These are phyloP conservation scores for Calonectris borealis DNA, from an alignment of 2,113 vertebrate genomes.

Conservation along the genomic window DNA sequence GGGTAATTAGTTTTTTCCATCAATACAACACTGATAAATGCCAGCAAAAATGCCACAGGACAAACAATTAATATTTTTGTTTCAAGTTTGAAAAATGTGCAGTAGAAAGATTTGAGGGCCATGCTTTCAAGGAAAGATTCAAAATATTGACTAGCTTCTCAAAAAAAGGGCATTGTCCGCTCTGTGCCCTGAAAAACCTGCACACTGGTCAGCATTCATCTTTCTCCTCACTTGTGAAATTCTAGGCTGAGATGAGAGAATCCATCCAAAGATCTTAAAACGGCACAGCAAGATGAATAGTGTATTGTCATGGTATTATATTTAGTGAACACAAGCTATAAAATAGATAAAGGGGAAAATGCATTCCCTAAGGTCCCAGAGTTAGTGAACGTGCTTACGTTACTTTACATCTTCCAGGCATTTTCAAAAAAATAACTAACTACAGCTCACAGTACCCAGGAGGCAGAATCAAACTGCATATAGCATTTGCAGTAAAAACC, in stretches of 20 bases:
- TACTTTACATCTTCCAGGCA: neutral
- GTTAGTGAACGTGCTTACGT: neutral
- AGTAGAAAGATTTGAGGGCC: neutral
- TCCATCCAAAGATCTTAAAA: neutral
- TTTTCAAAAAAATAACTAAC: neutral
- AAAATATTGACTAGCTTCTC: neutral
- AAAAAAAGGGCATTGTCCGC: neutral
- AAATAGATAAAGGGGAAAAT: neutral
- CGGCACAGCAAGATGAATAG: neutral
- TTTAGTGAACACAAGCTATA: neutral
- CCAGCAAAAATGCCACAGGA: neutral
- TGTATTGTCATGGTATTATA: neutral
- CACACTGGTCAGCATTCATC: neutral
- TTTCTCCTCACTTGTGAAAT: neutral
- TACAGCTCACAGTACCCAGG: neutral
- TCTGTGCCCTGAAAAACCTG: neutral
- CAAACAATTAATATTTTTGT: neutral
- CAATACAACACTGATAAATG: neutral
- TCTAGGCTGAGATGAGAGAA: neutral
- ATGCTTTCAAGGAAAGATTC: neutral
- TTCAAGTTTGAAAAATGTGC: neutral
- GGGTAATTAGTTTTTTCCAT: neutral
- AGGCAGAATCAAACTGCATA: neutral
- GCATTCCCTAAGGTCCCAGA: neutral
- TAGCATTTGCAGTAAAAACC: constrained; percentile 5